Percentiles rank a stretch among this genome's conserved stretches.
Evolutionary conservation across 53 echinoderm and acorn worm species (phyloP).

Genomic region (Astropecten irregularis): DNA sequence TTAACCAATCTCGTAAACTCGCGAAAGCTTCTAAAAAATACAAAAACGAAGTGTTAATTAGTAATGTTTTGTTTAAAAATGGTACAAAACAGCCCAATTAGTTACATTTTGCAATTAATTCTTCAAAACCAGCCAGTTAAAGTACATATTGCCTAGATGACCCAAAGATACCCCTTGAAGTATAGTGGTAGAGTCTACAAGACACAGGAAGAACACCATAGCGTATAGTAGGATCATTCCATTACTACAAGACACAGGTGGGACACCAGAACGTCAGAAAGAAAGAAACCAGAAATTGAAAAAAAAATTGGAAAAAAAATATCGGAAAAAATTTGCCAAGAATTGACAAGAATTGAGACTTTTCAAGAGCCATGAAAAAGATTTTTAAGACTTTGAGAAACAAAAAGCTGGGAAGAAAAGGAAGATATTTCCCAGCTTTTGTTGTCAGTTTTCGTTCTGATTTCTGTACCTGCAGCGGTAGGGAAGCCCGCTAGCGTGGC

Average conservation of each 20-base stretch:
- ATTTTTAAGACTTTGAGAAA: too few relatives aligned
- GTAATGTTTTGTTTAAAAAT: too few relatives aligned
- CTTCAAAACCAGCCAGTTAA: too few relatives aligned
- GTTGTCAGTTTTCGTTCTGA: background rate
- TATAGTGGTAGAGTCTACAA: conserved; percentile 22
- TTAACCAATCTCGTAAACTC: too few relatives aligned
- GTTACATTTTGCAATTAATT: too few relatives aligned
- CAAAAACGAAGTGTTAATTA: too few relatives aligned
- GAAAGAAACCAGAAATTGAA: conserved; percentile 34
- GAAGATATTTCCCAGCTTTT: background rate
- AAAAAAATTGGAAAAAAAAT: background rate
- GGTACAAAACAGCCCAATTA: too few relatives aligned
- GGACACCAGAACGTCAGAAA: background rate
- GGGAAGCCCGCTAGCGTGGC: conserved; percentile 64
- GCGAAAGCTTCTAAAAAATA: too few relatives aligned
- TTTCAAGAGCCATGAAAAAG: background rate
- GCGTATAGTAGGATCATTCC: conserved; percentile 23
- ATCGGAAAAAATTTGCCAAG: background rate
- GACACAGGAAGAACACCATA: background rate
- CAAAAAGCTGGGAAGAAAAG: background rate
- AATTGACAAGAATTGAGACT: background rate
- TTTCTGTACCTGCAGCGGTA: conserved; percentile 63
- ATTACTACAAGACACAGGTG: background rate
- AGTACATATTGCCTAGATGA: too few relatives aligned
- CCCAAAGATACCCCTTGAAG: background rate